Percentiles rank a stretch among this genome's conserved stretches.
These are phyloP conservation scores for Sandelia bainsii DNA, from an alignment of 2,797 vertebrate species.

Conservation along the genomic window DNA sequence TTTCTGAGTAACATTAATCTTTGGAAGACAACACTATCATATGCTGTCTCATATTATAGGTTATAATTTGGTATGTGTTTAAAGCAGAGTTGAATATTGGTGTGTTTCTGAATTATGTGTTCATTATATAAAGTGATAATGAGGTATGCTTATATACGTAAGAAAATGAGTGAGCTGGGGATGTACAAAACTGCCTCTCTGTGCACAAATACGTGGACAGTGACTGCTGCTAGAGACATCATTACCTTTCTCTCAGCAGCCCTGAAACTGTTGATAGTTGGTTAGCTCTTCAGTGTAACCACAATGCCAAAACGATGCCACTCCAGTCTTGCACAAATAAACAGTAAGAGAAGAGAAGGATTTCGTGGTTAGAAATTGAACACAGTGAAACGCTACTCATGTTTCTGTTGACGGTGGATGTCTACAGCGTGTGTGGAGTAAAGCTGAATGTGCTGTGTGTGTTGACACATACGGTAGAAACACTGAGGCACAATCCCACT, in stretches of 20 bases:
- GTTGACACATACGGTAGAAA: slow-evolving; percentile 1
- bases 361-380: slow-evolving; percentile 21
- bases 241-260: slow-evolving; percentile 58
- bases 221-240: slow-evolving; percentile 41
- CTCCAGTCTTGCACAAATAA: slow-evolving; percentile 19
- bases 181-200: neutral
- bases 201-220: slow-evolving; percentile 3
- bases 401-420: slow-evolving; percentile 14
- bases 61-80: neutral
- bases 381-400: neutral
- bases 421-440: neutral
- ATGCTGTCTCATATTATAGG: no score
- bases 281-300: slow-evolving; percentile 40
- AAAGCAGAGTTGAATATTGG: slow-evolving; percentile 1
- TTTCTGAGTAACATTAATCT: no score
- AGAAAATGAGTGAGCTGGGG: slow-evolving; percentile 14
- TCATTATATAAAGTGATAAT: neutral
- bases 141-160: neutral
- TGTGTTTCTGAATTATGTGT: neutral
- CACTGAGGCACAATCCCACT: slow-evolving; percentile 14
- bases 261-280: slow-evolving; percentile 43
- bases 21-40: no score
- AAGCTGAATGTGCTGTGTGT: neutral
- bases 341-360: slow-evolving; percentile 8
- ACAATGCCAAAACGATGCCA: slow-evolving; percentile 31